Evolutionary conservation across 2,888 invertebrate species (phyloP).

Genomic region (Hydroisotoma schaefferi): DNA sequence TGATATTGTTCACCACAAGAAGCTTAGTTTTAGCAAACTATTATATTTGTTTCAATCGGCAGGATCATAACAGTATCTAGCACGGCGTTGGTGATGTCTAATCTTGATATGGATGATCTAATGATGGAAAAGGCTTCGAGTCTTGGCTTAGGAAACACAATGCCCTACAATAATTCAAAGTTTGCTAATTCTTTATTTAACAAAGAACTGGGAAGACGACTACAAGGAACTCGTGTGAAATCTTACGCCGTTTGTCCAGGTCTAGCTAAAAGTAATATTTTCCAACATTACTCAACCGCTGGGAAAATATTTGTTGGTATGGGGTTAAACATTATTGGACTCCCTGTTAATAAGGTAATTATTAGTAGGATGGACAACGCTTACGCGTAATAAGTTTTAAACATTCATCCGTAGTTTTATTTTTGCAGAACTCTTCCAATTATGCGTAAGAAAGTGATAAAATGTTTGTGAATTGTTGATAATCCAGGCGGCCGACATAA

Average conservation of each 20-base stretch:
- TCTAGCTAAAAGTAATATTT: conserved; percentile 71
- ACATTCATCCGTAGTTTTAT: too few relatives aligned
- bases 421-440: too few relatives aligned
- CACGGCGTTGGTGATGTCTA: conserved; percentile 65
- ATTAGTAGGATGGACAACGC: too few relatives aligned
- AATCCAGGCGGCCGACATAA: conserved; percentile 74
- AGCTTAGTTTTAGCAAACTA: background rate
- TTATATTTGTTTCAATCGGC: conserved; percentile 46
- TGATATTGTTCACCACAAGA: background rate
- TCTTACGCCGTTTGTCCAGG: conserved; percentile 72
- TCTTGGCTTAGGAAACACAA: conserved; percentile 36
- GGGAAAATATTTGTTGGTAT: conserved; percentile 15
- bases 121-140: conserved; percentile 58
- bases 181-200: conserved; percentile 71
- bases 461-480: background rate
- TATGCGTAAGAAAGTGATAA: background rate
- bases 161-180: conserved; percentile 68
- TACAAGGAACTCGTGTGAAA: conserved; percentile 59
- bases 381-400: too few relatives aligned
- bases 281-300: conserved; percentile 57
- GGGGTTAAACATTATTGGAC: conserved; percentile 16
- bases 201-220: conserved; percentile 61
- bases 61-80: conserved; percentile 71
- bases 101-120: conserved; percentile 65
- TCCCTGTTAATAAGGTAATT: conserved; percentile 31